Conservation (phyloP, 2,797 vertebrate species). For the Pipistrellus nathusii region DNA sequence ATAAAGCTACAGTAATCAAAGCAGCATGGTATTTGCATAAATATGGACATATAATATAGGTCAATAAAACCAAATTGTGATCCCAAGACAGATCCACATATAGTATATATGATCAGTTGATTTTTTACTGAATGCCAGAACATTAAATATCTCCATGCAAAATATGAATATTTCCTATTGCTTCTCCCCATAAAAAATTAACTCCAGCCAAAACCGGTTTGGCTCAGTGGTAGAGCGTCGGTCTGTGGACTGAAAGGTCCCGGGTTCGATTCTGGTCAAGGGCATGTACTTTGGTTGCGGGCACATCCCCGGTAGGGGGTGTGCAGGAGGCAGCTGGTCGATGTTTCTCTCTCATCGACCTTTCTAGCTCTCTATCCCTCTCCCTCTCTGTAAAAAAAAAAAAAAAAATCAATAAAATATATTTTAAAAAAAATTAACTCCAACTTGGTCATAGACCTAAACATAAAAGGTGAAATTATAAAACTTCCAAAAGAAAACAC, state of each 20-base stretch:
- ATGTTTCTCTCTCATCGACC: too few relatives aligned
- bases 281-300: too few relatives aligned
- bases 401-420: too few relatives aligned
- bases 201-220: too few relatives aligned
- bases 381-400: too few relatives aligned
- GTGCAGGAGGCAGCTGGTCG: too few relatives aligned
- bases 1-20: not conserved
- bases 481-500: not conserved
- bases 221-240: too few relatives aligned
- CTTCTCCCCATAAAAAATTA: not conserved
- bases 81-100: not conserved
- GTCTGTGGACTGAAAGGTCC: too few relatives aligned
- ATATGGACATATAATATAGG: not conserved
- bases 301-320: too few relatives aligned
- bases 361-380: too few relatives aligned
- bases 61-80: not conserved
- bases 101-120: not conserved
- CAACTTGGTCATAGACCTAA: not conserved
- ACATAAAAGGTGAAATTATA: too few relatives aligned
- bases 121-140: not conserved
- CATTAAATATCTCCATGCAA: not conserved
- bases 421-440: not conserved
- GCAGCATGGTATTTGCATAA: not conserved
- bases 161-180: not conserved
- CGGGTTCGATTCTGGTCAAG: too few relatives aligned